Conservation (phyloP, 2,888 invertebrate species). For the Orthosia gracilis region DNA sequence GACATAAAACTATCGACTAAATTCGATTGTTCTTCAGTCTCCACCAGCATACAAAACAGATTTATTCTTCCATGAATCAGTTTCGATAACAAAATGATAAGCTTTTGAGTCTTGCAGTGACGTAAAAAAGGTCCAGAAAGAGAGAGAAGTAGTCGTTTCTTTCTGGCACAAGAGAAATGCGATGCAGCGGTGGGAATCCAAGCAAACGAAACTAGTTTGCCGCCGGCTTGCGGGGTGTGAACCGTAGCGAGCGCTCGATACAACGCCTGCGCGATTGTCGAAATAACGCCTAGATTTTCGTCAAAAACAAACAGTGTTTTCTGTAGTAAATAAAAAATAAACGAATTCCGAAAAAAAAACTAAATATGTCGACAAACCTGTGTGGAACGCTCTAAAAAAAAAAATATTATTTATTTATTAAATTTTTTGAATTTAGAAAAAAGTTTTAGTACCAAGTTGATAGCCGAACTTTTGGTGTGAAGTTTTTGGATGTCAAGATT, state of each 20-base stretch:
- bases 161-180: slow-evolving; percentile 69
- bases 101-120: slow-evolving; percentile 42
- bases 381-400: slow-evolving; percentile 25
- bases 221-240: slow-evolving; percentile 67
- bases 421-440: slow-evolving; percentile 5
- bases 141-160: slow-evolving; percentile 57
- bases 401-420: background rate
- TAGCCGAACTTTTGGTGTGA: slow-evolving; percentile 48
- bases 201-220: slow-evolving; percentile 74
- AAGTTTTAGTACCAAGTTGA: slow-evolving; percentile 17
- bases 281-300: slow-evolving; percentile 16
- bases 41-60: slow-evolving; percentile 37
- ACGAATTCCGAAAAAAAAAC: background rate
- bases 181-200: slow-evolving; percentile 68
- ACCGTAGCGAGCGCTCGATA: slow-evolving; percentile 65
- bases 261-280: slow-evolving; percentile 50
- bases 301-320: background rate
- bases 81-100: slow-evolving; percentile 30
- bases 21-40: slow-evolving; percentile 38
- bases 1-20: slow-evolving; percentile 21
- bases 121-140: slow-evolving; percentile 56
- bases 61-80: slow-evolving; percentile 19
- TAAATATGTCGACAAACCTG: background rate
- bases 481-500: slow-evolving; percentile 36
- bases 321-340: background rate